Evolutionary conservation across 2,113 vertebrate genomes (phyloP).

Genomic region (Andinoacara biseriatus): DNA sequence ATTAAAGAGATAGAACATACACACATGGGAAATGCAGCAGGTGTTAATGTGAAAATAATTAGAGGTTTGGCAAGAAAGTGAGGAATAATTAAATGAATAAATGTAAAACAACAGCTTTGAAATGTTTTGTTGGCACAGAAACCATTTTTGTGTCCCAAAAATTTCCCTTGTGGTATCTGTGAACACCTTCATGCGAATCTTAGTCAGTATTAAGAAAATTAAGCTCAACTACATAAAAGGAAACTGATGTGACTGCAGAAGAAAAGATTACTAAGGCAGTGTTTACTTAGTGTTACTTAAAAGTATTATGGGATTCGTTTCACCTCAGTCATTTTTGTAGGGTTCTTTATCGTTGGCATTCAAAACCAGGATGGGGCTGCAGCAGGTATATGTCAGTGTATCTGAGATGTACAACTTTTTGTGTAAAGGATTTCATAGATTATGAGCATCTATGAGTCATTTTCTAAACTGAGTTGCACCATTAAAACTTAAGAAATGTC

Average conservation of each 20-base stretch:
- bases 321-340: not conserved
- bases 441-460: not conserved
- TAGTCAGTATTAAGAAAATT: slow-evolving; percentile 60
- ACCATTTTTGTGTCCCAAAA: slow-evolving; percentile 40
- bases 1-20: slow-evolving; percentile 65
- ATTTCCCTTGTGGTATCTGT: slow-evolving; percentile 71
- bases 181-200: slow-evolving; percentile 66
- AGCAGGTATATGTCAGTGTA: not conserved
- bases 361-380: not conserved
- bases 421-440: not conserved
- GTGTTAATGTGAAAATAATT: slow-evolving; percentile 81
- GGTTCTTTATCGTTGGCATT: not conserved
- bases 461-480: not conserved
- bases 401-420: too few species aligned
- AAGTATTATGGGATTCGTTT: not conserved
- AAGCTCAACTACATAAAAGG: slow-evolving; percentile 45
- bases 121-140: slow-evolving; percentile 72
- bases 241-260: slow-evolving; percentile 6
- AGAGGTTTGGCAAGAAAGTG: slow-evolving; percentile 77
- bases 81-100: slow-evolving; percentile 83
- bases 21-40: slow-evolving; percentile 74
- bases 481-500: not conserved
- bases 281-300: not conserved
- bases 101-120: slow-evolving; percentile 83
- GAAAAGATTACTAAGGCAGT: not conserved